A percentile compares a stretch with the other conserved stretches of the same genome.
Conservation (phyloP, 2,113 vertebrate genomes). For the Orycteropus afer region DNA sequence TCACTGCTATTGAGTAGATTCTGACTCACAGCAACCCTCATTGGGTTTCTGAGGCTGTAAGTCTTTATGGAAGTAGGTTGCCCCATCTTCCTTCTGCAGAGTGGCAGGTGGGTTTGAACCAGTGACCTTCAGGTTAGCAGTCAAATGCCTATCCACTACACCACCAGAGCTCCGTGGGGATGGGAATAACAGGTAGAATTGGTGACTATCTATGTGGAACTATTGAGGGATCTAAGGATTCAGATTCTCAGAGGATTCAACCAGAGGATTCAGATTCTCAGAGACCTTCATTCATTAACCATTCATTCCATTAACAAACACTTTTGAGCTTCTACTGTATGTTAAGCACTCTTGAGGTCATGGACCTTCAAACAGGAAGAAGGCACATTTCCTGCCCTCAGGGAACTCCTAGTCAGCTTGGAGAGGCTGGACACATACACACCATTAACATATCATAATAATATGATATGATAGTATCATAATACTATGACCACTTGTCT, state of each 20-base stretch:
- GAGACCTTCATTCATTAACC: not conserved
- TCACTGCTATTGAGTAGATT: too few species aligned
- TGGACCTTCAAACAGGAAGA: not conserved
- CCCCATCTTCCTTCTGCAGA: too few species aligned
- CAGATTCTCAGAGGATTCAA: not conserved
- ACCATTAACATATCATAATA: not conserved
- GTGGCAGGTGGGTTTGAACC: too few species aligned
- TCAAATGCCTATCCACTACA: too few species aligned
- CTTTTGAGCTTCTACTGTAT: not conserved
- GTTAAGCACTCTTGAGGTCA: not conserved
- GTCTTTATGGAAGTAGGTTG: too few species aligned
- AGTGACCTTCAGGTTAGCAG: too few species aligned
- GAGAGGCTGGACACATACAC: conserved; percentile 55
- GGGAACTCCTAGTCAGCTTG: not conserved
- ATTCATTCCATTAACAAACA: not conserved
- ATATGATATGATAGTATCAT: too few species aligned
- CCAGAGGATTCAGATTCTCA: not conserved
- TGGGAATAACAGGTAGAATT: not conserved
- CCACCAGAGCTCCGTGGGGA: too few species aligned
- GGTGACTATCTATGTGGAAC: too few species aligned
- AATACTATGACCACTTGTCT: too few species aligned
- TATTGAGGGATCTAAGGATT: not conserved
- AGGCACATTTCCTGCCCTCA: not conserved
- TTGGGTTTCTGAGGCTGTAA: too few species aligned
- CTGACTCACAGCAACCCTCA: too few species aligned